Conservation (phyloP, 2,888 invertebrate genomes). For the Leptopterna dolabrata region DNA sequence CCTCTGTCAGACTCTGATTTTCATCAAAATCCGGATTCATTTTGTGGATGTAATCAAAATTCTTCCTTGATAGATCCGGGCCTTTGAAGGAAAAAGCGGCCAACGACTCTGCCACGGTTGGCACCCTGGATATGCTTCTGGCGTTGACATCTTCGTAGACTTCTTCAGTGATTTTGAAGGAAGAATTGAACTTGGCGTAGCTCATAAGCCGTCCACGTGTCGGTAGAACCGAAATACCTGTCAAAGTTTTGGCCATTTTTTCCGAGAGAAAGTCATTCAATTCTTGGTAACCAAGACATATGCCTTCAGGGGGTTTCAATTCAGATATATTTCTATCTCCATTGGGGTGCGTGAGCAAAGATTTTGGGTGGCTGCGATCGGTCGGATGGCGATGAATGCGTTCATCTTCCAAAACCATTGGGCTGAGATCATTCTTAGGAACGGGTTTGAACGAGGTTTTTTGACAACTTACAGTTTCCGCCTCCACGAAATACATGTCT, state of each 20-base stretch:
- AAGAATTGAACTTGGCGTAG: constrained; percentile 10
- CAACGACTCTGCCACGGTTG: not conserved
- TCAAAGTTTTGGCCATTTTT: not conserved
- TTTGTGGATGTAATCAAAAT: not conserved
- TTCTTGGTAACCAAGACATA: not conserved
- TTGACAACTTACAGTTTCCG: too few species aligned
- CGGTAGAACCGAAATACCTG: not conserved
- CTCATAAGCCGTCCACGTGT: not conserved
- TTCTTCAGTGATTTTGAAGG: constrained; percentile 6
- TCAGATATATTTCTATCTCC: not conserved
- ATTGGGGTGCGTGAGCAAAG: not conserved
- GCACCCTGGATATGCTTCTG: not conserved
- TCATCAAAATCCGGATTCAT: constrained; percentile 22
- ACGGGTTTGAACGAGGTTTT: too few species aligned
- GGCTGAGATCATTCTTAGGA: too few species aligned
- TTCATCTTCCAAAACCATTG: too few species aligned
- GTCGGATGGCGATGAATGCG: too few species aligned
- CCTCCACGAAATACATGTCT: not conserved
- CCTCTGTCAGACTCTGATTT: not conserved
- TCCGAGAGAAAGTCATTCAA: not conserved
- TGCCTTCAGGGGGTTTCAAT: too few species aligned
- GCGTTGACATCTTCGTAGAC: not conserved
- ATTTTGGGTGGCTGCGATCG: not conserved
- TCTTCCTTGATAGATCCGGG: not conserved
- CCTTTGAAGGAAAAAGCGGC: not conserved